phyloP scores from a whole-genome alignment of 2,113 vertebrate genomes.

The Ophiodon elongatus region DNA sequence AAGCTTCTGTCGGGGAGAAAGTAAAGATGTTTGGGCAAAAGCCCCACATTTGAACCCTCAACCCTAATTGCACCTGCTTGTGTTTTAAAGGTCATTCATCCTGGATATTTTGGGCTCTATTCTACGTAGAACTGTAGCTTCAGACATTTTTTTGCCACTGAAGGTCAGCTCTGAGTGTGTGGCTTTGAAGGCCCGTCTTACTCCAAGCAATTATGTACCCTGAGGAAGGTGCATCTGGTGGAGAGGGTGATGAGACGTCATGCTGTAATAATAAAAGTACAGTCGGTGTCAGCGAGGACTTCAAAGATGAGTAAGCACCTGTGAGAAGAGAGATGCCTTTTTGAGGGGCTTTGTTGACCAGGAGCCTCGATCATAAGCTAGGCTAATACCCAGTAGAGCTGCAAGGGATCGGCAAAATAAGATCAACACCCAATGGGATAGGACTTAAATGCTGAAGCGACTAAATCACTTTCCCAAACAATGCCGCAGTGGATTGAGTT shows the following conservation, averaged over 20 bases:
- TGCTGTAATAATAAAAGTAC: constrained; percentile 55
- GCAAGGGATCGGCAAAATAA: not conserved
- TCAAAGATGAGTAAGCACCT: constrained; percentile 43
- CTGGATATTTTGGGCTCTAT: not conserved
- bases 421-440: constrained; percentile 15
- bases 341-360: not conserved
- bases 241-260: constrained; percentile 23
- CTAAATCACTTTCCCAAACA: constrained; percentile 22
- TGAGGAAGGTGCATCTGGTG: constrained; percentile 38
- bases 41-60: not conserved
- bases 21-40: not conserved
- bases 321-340: constrained; percentile 21
- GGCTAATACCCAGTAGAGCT: constrained; percentile 5
- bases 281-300: constrained; percentile 18
- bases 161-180: constrained; percentile 42
- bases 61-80: not conserved
- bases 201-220: constrained; percentile 47
- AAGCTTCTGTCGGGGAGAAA: constrained; percentile 1
- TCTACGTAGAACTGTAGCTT: not conserved
- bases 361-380: constrained; percentile 1
- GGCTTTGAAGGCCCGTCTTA: constrained; percentile 48
- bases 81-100: constrained; percentile 46
- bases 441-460: not conserved
- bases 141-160: constrained; percentile 34
- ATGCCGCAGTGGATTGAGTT: not conserved